These are phyloP conservation scores for Barbus barbus DNA, from an alignment of 2,113 vertebrate genomes.

Conservation along the genomic window DNA sequence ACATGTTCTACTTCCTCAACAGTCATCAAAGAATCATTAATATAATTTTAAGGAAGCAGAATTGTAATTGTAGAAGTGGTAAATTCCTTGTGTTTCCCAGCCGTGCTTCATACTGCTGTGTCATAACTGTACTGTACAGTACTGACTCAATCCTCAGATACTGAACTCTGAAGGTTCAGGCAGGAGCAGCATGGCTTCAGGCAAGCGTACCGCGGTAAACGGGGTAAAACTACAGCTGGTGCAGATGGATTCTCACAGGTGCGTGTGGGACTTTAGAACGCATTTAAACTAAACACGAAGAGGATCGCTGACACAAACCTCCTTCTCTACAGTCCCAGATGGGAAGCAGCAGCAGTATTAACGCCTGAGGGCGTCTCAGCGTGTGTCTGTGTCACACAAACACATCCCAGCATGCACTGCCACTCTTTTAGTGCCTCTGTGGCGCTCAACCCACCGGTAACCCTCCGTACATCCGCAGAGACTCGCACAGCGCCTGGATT, in stretches of 20 bases:
- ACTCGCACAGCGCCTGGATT: background rate
- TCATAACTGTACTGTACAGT: background rate
- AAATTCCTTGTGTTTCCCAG: background rate
- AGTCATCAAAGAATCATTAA: background rate
- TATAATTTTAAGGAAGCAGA: background rate
- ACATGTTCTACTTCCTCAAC: background rate
- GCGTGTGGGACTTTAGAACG: background rate
- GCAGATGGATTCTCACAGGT: background rate
- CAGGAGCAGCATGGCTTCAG: background rate
- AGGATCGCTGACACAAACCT: background rate
- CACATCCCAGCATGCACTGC: constrained; percentile 30
- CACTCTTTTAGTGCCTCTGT: background rate
- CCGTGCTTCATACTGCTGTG: background rate
- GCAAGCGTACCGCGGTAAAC: background rate
- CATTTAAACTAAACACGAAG: background rate
- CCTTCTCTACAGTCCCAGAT: background rate
- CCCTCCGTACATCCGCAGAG: background rate
- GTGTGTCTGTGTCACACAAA: constrained; percentile 6
- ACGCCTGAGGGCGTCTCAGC: background rate
- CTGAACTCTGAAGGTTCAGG: background rate
- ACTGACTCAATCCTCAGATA: background rate
- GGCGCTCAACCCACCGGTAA: background rate
- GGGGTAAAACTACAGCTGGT: background rate
- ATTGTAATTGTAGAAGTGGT: too few relatives aligned
- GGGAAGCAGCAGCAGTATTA: background rate